These are phyloP conservation scores for Monodelphis domestica DNA, from an alignment of 2,797 vertebrate species.

Conservation along the genomic window DNA sequence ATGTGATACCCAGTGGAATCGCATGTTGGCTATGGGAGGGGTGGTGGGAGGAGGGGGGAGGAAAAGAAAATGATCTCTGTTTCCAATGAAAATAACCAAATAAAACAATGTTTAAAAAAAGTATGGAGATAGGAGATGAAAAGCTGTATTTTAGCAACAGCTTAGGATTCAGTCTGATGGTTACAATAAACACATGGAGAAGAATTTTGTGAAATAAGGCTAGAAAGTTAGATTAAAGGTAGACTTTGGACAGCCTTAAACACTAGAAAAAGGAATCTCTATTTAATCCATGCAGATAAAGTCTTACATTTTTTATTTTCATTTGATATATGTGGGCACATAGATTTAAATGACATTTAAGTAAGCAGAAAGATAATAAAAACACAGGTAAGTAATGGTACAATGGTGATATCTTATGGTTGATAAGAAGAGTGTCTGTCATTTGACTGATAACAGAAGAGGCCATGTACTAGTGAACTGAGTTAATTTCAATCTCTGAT, in stretches of 20 bases:
- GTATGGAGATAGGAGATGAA: not conserved
- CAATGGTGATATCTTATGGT: constrained; percentile 10
- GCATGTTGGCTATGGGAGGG: too few species aligned
- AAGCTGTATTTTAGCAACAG: not conserved
- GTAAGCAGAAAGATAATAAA: constrained; percentile 24
- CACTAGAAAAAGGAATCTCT: not conserved
- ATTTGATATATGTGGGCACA: constrained; percentile 45
- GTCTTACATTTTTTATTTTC: constrained; percentile 34
- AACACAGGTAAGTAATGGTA: constrained; percentile 27
- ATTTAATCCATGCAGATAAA: not conserved
- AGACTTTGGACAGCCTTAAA: not conserved
- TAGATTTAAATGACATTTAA: constrained; percentile 37
- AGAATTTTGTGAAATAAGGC: not conserved
- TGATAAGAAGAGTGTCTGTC: not conserved
- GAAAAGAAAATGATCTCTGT: too few species aligned
- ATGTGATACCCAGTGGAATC: too few species aligned
- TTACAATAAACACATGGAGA: not conserved
- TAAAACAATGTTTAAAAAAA: too few species aligned
- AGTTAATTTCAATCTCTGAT: constrained; percentile 57
- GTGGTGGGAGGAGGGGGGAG: too few species aligned
- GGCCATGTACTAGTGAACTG: constrained; percentile 15
- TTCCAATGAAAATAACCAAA: too few species aligned
- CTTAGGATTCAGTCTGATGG: not conserved
- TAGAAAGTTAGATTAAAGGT: not conserved
- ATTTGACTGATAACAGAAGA: constrained; percentile 45